Base-by-base conservation (phyloP, 2,888 invertebrate species). In the Drosophila lacicola region DNA sequence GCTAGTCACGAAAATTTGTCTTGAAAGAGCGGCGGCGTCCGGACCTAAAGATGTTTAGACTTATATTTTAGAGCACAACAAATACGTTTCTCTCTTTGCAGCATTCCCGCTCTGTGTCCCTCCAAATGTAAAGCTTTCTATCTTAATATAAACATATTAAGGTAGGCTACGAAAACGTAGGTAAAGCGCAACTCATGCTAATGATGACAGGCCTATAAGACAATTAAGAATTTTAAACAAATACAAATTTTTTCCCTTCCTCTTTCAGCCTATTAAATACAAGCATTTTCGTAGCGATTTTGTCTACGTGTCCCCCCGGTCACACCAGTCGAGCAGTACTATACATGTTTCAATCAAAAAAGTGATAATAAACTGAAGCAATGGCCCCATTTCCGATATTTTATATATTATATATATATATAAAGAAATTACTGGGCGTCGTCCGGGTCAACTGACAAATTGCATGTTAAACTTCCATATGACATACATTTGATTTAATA, bases 101-200 rank as follows among this genome's bases (percentile, higher is more conserved):
- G 29, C 8, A 34, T 37, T 5, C 21, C 21, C 8, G 47, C 9
- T n/a, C 13, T 5, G 14, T n/a, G 10, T 53, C 46, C 37, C 29
- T 47, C 46, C n/a, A 34, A 5, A 13, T 53, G 58, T 34, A n/a
- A 44, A 66, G 70, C 69, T 78, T 78, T 64, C 64, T 66, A 70
- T 74, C 60, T 53, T 25, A 49, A 67, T 54, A 49, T 14, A 45
- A 53, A 57, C 69, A 53, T 62, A 46, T 50, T 47, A 29, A n/a
- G 19, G 17, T 29, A 55, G 36, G 6, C 29, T 62, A 75, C 62
- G 72, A 73, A 73, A 47, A 63, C 54, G 21, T 17, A 41, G 41
- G 37, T 55, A 70, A 63, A 67, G 54, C 57, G 19, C 34, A 71
- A 63, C 44, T 69, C 60, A 50, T 61, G 63, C 77, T 85, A 68